phyloP scores from a whole-genome alignment of 2,797 vertebrate genomes.

The Hydrolagus colliei region DNA sequence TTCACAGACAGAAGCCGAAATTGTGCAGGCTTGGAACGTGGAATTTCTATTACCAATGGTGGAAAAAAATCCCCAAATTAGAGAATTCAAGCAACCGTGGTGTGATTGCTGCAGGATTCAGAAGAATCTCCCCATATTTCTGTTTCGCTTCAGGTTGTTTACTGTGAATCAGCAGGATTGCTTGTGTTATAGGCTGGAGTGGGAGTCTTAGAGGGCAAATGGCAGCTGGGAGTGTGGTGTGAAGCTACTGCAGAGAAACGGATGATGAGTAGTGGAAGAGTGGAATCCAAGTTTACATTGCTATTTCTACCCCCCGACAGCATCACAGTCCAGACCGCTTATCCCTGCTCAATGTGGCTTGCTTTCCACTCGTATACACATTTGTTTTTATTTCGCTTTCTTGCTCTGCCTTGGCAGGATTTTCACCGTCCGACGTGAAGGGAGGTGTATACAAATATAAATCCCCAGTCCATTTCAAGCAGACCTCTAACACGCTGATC shows the following conservation, averaged over 20 bases:
- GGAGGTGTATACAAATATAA: no score
- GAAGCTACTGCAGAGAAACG: not conserved
- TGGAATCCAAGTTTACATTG: not conserved
- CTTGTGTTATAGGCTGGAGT: not conserved
- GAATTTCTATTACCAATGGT: conserved; percentile 41
- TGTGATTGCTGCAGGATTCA: not conserved
- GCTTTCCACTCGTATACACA: no score
- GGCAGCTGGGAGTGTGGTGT: not conserved
- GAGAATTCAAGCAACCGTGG: conserved; percentile 25
- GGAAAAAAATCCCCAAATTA: conserved; percentile 11
- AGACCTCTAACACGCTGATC: no score
- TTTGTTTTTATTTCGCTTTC: no score
- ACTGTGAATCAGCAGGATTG: not conserved
- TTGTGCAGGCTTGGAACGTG: conserved; percentile 51
- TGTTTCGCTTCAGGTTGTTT: conserved; percentile 34
- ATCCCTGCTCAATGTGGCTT: no score
- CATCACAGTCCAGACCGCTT: no score
- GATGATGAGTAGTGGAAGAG: not conserved
- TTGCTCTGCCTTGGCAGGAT: no score
- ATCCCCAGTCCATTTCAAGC: no score
- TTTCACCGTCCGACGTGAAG: no score
- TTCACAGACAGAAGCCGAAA: conserved; percentile 87
- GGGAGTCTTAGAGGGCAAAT: not conserved
- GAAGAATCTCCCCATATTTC: conserved; percentile 34
- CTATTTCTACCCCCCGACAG: no score